These are phyloP conservation scores for Brotogeris chrysoptera DNA, from an alignment of 2,797 vertebrate species.

Conservation along the genomic window DNA sequence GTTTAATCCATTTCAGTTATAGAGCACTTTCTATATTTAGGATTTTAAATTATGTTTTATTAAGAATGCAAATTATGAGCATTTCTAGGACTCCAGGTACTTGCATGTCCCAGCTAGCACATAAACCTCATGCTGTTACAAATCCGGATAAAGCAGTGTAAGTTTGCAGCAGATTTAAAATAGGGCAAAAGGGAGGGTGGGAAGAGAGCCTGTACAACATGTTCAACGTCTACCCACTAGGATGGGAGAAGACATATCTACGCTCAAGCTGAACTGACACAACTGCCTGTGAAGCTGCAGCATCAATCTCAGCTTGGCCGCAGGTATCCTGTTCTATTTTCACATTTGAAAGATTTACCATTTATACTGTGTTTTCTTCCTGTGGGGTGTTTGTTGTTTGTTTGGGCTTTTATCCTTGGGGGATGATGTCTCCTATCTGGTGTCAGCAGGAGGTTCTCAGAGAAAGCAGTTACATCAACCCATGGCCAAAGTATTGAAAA, in stretches of 20 bases:
- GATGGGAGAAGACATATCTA: background rate
- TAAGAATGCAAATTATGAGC: slow-evolving; percentile 60
- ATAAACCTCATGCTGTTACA: slow-evolving; percentile 23
- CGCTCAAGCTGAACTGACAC: background rate
- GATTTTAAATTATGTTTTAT: slow-evolving; percentile 55
- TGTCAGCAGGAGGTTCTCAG: background rate
- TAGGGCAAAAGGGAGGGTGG: background rate
- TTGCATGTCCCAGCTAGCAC: slow-evolving; percentile 50
- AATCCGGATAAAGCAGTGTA: slow-evolving; percentile 22
- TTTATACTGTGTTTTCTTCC: background rate
- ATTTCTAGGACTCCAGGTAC: slow-evolving; percentile 28
- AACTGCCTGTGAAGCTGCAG: background rate
- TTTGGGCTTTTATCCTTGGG: background rate
- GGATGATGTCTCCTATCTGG: background rate
- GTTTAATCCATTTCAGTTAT: slow-evolving; percentile 4
- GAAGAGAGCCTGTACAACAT: background rate
- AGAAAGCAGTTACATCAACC: slow-evolving; percentile 14
- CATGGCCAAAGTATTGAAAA: background rate
- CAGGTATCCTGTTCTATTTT: background rate
- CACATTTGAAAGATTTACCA: background rate
- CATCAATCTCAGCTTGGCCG: background rate
- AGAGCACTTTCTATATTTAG: slow-evolving; percentile 52
- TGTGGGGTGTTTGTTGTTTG: background rate
- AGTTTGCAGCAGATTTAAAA: slow-evolving; percentile 39
- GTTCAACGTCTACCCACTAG: background rate